phyloP scores from a whole-genome alignment of 2,888 invertebrate species.

The Nomada flava region DNA sequence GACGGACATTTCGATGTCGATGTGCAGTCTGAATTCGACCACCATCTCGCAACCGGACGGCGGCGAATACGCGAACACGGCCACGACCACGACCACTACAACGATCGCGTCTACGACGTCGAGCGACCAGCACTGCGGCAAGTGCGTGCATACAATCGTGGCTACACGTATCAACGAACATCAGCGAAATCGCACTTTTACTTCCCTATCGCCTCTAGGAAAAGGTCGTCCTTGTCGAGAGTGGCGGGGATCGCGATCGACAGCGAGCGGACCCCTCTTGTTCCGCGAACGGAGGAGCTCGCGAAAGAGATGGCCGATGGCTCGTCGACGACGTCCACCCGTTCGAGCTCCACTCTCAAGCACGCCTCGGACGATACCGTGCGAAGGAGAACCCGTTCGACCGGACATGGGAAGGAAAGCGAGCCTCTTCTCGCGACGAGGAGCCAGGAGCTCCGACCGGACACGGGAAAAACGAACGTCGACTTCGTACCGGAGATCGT shows the following conservation, averaged over 20 bases:
- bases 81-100: constrained; percentile 53
- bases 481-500: constrained; percentile 78
- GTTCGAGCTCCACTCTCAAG: constrained; percentile 67
- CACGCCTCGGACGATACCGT: constrained; percentile 53
- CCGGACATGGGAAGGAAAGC: constrained; percentile 64
- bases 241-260: constrained; percentile 75
- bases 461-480: constrained; percentile 72
- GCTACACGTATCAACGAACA: background rate
- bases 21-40: constrained; percentile 85
- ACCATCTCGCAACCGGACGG: constrained; percentile 83
- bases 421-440: constrained; percentile 72
- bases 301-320: constrained; percentile 20
- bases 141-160: constrained; percentile 69
- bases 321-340: constrained; percentile 35
- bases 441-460: constrained; percentile 66
- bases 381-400: constrained; percentile 59
- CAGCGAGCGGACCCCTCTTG: constrained; percentile 74
- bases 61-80: constrained; percentile 84
- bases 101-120: background rate
- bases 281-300: constrained; percentile 43
- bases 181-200: background rate
- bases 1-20: constrained; percentile 85
- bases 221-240: constrained; percentile 79
- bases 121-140: constrained; percentile 75
- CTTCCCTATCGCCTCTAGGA: constrained; percentile 70